A percentile compares a stretch with the other conserved stretches of the same genome.
Conservation (phyloP, 2,888 invertebrate species). For the Thymelicus acteon region DNA sequence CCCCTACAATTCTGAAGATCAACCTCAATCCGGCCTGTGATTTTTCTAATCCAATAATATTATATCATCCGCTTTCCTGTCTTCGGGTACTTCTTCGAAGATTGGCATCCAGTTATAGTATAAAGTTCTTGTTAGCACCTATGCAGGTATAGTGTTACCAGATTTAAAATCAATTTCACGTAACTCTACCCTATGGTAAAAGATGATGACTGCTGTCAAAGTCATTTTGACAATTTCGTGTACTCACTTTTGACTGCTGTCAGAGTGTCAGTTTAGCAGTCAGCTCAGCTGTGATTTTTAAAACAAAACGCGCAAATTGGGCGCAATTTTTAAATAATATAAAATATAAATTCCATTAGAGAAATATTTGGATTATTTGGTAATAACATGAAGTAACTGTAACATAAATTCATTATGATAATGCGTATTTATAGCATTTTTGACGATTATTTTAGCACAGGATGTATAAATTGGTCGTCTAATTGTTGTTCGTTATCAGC, state of each 20-base stretch:
- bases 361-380: neutral
- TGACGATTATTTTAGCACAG: neutral
- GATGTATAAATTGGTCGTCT: neutral
- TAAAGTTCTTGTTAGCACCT: too few species aligned
- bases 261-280: neutral
- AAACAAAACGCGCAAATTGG: neutral
- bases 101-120: too few species aligned
- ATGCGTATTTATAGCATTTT: neutral
- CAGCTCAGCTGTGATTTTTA: neutral
- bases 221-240: neutral
- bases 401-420: neutral
- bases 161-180: too few species aligned
- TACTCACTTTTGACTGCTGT: neutral
- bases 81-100: too few species aligned
- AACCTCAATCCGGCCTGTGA: too few species aligned
- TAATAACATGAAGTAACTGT: neutral
- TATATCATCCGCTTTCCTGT: too few species aligned
- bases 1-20: too few species aligned
- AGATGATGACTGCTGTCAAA: too few species aligned
- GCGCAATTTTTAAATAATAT: slow-evolving; percentile 10
- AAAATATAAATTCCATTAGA: neutral
- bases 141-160: too few species aligned
- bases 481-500: neutral
- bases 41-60: too few species aligned
- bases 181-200: too few species aligned